Percentiles rank a stretch among this genome's conserved stretches.
phyloP scores from a whole-genome alignment of 2,113 vertebrate species.

The Prietella phreatophila region DNA sequence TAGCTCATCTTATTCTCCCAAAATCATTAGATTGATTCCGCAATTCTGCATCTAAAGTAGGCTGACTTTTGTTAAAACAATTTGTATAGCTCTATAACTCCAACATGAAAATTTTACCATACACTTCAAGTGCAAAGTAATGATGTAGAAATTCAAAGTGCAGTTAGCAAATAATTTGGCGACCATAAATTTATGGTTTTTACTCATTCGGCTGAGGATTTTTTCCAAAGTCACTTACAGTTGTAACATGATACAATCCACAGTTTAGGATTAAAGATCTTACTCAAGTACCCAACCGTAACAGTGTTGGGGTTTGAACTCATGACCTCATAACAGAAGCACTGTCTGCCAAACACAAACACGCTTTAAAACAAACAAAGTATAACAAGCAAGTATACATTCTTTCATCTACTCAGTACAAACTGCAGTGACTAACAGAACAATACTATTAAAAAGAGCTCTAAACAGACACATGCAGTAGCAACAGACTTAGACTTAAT shows the following conservation, averaged over 20 bases:
- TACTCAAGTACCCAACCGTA: background rate
- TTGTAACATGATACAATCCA: background rate
- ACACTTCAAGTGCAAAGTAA: background rate
- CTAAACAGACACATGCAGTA: background rate
- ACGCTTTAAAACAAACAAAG: background rate
- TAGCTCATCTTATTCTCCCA: background rate
- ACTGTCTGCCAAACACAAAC: background rate
- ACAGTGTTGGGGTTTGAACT: background rate
- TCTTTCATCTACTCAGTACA: background rate
- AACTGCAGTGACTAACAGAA: background rate
- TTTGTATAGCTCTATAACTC: background rate
- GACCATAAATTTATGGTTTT: background rate
- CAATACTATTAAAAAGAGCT: background rate
- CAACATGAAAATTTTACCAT: background rate
- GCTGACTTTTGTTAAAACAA: background rate
- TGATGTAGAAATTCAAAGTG: background rate
- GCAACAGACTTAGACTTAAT: constrained; percentile 1
- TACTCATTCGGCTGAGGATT: background rate
- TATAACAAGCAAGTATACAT: background rate
- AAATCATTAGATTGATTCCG: background rate
- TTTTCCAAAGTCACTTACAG: background rate
- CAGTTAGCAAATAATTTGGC: background rate
- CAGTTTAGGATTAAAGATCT: background rate
- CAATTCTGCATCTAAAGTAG: background rate
- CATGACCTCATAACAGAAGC: background rate